These are phyloP conservation scores for Drosophila nannoptera DNA, from an alignment of 1,140 invertebrate species.

Conservation along the genomic window DNA sequence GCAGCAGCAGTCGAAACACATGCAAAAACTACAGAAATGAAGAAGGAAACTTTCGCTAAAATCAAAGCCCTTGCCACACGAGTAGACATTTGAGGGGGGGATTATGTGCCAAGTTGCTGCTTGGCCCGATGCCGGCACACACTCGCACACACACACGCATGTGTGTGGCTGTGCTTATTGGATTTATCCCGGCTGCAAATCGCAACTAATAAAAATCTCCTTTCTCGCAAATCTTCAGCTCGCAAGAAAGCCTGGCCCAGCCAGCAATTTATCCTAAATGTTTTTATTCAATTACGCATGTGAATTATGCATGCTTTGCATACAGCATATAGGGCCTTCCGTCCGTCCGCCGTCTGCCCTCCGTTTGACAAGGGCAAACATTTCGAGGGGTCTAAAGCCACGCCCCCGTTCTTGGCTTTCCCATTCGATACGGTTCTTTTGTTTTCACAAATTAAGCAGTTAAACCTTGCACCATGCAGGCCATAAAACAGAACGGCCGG, in stretches of 20 bases:
- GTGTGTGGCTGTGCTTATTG: slow-evolving; percentile 39
- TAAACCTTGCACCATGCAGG: slow-evolving; percentile 42
- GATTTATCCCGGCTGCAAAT: slow-evolving; percentile 62
- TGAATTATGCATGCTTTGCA: slow-evolving; percentile 51
- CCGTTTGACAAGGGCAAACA: slow-evolving; percentile 32
- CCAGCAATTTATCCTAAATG: slow-evolving; percentile 58
- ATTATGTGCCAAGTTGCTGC: slow-evolving; percentile 61
- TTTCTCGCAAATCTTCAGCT: slow-evolving; percentile 54
- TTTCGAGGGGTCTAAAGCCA: slow-evolving; percentile 33
- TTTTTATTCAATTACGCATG: slow-evolving; percentile 72
- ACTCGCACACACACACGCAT: slow-evolving; percentile 4
- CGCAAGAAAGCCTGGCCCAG: slow-evolving; percentile 34
- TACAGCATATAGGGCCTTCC: slow-evolving; percentile 6
- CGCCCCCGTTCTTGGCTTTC: slow-evolving; percentile 26
- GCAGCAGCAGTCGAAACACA: slow-evolving; percentile 48
- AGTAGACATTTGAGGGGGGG: slow-evolving; percentile 46
- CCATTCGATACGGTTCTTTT: slow-evolving; percentile 6
- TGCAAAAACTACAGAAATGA: slow-evolving; percentile 50
- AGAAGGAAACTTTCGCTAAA: slow-evolving; percentile 48
- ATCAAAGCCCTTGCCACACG: slow-evolving; percentile 17
- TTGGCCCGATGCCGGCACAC: slow-evolving; percentile 42
- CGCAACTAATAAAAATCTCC: slow-evolving; percentile 73
- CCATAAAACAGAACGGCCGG: slow-evolving; percentile 14
- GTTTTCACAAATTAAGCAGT: slow-evolving; percentile 66
- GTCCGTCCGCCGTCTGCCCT: neutral